These are phyloP conservation scores for Phrynocephalus versicolor DNA, from an alignment of 2,113 vertebrate species.

Conservation along the genomic window DNA sequence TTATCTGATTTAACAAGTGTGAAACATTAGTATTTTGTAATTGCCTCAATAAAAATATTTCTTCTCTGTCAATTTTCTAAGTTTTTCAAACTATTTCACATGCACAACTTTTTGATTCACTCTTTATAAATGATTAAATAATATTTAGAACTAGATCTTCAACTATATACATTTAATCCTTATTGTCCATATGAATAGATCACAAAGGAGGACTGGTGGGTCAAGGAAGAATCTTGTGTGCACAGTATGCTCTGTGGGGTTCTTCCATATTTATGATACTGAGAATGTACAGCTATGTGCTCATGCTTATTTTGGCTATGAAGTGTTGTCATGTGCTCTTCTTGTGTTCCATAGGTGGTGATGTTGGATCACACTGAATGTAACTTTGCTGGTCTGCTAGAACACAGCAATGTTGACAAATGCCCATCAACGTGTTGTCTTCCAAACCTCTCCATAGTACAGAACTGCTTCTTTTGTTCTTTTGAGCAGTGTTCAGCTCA, in stretches of 20 bases:
- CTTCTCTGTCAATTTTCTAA: background rate
- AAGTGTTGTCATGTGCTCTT: background rate
- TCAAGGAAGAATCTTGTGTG: background rate
- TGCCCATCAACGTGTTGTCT: background rate
- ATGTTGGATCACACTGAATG: background rate
- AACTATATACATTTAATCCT: background rate
- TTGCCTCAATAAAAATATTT: constrained; percentile 24
- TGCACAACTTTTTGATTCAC: background rate
- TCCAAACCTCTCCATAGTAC: background rate
- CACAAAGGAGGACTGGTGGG: background rate
- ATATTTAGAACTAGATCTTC: background rate
- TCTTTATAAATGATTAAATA: background rate
- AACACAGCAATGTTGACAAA: background rate
- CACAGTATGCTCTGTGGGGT: background rate
- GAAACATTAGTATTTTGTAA: constrained; percentile 31
- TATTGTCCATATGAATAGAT: background rate
- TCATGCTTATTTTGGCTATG: too few relatives aligned
- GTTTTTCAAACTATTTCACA: background rate
- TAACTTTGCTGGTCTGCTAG: background rate
- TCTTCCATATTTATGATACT: background rate
- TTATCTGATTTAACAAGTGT: background rate
- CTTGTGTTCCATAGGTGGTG: background rate
- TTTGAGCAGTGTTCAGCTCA: background rate
- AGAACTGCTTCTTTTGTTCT: too few relatives aligned
- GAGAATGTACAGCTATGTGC: background rate